Conservation (phyloP, 2,888 invertebrate genomes). For the Cyaniris semiargus region DNA sequence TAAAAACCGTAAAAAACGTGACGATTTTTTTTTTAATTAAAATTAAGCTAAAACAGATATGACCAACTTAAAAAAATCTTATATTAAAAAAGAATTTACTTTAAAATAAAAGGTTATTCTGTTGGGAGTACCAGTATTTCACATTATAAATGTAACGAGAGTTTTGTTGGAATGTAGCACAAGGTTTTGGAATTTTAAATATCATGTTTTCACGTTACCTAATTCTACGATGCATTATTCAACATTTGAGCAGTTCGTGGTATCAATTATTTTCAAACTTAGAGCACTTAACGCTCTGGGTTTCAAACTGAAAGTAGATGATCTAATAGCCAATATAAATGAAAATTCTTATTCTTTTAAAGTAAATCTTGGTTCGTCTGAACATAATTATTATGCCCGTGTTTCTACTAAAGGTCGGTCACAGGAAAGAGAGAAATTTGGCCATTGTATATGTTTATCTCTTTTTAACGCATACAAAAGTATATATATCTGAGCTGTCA, state of each 20-base stretch:
- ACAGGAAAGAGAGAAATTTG: too few relatives aligned
- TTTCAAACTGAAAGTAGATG: too few relatives aligned
- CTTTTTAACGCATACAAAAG: too few relatives aligned
- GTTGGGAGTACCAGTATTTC: neutral
- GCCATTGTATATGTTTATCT: too few relatives aligned
- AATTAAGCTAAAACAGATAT: too few relatives aligned
- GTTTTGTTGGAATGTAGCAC: neutral
- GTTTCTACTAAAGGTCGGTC: too few relatives aligned
- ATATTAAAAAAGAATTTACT: neutral
- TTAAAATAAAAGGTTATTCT: neutral
- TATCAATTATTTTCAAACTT: neutral
- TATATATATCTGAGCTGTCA: too few relatives aligned
- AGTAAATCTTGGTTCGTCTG: too few relatives aligned
- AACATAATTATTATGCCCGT: too few relatives aligned
- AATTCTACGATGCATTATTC: neutral
- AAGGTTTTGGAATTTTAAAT: constrained; percentile 13
- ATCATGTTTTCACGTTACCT: neutral
- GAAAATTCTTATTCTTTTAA: too few relatives aligned
- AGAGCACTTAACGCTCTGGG: neutral
- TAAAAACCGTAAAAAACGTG: neutral
- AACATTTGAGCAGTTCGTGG: neutral
- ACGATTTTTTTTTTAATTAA: too few relatives aligned
- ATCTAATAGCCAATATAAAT: too few relatives aligned
- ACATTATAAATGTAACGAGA: neutral
- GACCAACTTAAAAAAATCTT: neutral